Percentiles rank a stretch among this genome's conserved stretches.
These are phyloP conservation scores for Pholis gunnellus DNA, from an alignment of 2,113 vertebrate species.

Conservation along the genomic window DNA sequence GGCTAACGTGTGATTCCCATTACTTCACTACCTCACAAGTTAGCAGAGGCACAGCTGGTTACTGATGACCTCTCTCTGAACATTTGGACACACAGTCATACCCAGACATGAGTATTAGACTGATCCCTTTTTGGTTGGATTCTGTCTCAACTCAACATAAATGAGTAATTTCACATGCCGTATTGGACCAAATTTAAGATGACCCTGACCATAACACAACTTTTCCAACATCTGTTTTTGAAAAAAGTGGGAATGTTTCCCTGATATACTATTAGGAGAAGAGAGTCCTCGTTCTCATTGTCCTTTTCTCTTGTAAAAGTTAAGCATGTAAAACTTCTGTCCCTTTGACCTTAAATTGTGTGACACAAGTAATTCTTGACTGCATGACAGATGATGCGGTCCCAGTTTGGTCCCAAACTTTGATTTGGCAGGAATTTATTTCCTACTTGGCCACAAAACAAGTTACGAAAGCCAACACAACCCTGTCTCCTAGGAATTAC, in stretches of 20 bases:
- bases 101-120: slow-evolving; percentile 9
- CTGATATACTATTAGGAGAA: background rate
- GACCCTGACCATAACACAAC: background rate
- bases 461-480: background rate
- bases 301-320: background rate
- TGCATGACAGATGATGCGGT: background rate
- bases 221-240: slow-evolving; percentile 15
- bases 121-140: background rate
- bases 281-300: background rate
- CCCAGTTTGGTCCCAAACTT: background rate
- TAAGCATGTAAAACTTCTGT: background rate
- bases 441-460: background rate
- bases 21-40: slow-evolving; percentile 54
- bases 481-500: background rate
- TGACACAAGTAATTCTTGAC: background rate
- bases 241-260: background rate
- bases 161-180: background rate
- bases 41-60: slow-evolving; percentile 65
- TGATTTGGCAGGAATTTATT: background rate
- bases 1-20: slow-evolving; percentile 62
- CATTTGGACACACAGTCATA: slow-evolving; percentile 48
- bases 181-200: background rate
- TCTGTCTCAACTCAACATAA: background rate
- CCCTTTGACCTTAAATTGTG: background rate
- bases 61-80: slow-evolving; percentile 44